Base-by-base conservation (phyloP, 2,113 vertebrate genomes). In the Pseudopipra pipra region DNA sequence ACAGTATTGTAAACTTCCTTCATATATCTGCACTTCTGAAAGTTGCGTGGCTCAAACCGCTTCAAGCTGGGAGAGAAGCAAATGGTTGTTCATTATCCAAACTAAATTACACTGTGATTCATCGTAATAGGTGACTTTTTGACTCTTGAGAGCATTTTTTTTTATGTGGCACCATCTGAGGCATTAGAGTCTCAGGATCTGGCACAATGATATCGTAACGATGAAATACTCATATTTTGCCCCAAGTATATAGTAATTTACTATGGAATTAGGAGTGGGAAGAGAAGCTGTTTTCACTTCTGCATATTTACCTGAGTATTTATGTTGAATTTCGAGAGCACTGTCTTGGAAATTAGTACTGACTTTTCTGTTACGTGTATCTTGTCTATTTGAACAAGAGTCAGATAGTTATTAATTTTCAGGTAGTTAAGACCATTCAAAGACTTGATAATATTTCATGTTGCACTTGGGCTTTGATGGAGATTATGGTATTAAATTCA, bases 101-200 rank as follows among this genome's bases (percentile, higher is more conserved):
- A 66, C 47, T 72, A 74, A 75, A 59, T 75, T 75, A 31, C 2
- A 0, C 44, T 23, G 24, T 63, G 41, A 82, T 79, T 89, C 66
- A 61, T 27, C 0, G 0, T 59, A 78, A 52, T 39, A 59, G 27
- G 25, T 77, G 6, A 1, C 0, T 0, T n/a, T 88, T 89, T 66
- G 5, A 37, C 14, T 54, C 33, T 41, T n/a, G 18, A 74, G 59
- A 87, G 4, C 17, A 1, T 27, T 44, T 65, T 73, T 73, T 51
- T 62, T 54, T 74, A 31, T 46, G 13, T 59, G 61, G 13, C 39
- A 67, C 33, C 5, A 7, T 84, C 66, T 65, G 61, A 90, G 35
- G 20, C 31, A 28, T 63, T 78, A 63, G 61, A 58, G 33, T 63
- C 39, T 93, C 21, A 11, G 35, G 28, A 52, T 93, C 46, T 80